Conservation (phyloP, 2,113 vertebrate genomes). For the Siniperca chuatsi region DNA sequence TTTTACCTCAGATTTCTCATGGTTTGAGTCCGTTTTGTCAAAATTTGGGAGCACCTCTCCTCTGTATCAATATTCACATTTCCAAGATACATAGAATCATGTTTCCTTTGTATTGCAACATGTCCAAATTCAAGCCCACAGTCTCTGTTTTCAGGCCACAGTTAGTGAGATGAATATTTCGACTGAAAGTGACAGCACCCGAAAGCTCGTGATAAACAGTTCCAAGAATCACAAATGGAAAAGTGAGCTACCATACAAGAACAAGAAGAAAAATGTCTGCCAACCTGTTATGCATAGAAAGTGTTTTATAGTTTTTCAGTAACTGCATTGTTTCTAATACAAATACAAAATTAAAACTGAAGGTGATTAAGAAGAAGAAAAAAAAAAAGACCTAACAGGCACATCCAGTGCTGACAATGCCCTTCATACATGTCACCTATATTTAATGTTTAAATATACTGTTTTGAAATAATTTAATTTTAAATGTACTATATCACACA, state of each 20-base stretch:
- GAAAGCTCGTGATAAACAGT: slow-evolving; percentile 22
- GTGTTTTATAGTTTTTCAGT: slow-evolving; percentile 73
- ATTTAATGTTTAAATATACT: slow-evolving; percentile 83
- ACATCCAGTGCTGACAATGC: slow-evolving; percentile 63
- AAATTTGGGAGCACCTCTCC: slow-evolving; percentile 64
- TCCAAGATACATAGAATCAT: slow-evolving; percentile 49
- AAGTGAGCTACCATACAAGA: slow-evolving; percentile 32
- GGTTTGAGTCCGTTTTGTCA: slow-evolving; percentile 73
- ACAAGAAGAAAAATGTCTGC: slow-evolving; percentile 49
- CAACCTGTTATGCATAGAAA: slow-evolving; percentile 73
- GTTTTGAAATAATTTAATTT: slow-evolving; percentile 86
- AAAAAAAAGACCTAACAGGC: slow-evolving; percentile 48
- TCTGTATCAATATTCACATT: slow-evolving; percentile 70
- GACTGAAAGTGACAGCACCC: slow-evolving; percentile 21
- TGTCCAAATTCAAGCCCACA: slow-evolving; percentile 44
- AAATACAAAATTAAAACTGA: slow-evolving; percentile 57
- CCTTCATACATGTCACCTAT: slow-evolving; percentile 75
- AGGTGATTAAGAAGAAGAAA: slow-evolving; percentile 40
- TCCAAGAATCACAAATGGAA: slow-evolving; percentile 8
- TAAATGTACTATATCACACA: slow-evolving; percentile 85
- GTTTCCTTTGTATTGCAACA: slow-evolving; percentile 62
- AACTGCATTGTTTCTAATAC: slow-evolving; percentile 75
- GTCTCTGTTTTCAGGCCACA: slow-evolving; percentile 49
- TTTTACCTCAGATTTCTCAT: slow-evolving; percentile 85
- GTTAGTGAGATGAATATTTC: slow-evolving; percentile 43